Evolutionary conservation across 1,140 invertebrate genomes (phyloP).

Genomic region (Dufourea novaeangliae): DNA sequence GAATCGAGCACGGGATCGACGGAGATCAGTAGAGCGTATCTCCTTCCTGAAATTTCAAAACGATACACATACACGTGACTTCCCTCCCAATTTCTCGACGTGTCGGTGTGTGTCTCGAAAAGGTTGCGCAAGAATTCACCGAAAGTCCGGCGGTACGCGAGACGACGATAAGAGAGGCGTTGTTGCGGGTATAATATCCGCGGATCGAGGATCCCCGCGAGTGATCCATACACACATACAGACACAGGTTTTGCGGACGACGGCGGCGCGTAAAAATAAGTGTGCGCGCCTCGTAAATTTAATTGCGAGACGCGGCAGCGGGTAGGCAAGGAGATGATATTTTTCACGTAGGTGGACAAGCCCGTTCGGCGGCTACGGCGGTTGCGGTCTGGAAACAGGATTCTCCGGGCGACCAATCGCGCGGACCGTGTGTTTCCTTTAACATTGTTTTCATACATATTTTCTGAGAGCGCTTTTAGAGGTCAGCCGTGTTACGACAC

Average conservation of each 20-base stretch:
- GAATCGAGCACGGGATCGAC: no score
- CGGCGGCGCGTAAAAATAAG: background rate
- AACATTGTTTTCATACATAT: slow-evolving; percentile 17
- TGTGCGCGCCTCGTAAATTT: slow-evolving; percentile 7
- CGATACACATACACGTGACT: no score
- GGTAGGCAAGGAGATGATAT: background rate
- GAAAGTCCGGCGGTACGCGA: no score
- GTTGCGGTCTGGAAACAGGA: background rate
- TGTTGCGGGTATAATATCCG: no score
- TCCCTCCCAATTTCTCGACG: no score
- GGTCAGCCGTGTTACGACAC: slow-evolving; percentile 12
- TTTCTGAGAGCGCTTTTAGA: background rate
- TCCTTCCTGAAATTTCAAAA: background rate
- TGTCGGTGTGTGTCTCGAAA: no score
- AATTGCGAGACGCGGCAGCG: background rate
- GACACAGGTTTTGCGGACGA: no score
- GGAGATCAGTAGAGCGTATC: background rate
- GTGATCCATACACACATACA: no score
- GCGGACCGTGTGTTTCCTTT: no score
- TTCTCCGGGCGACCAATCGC: background rate
- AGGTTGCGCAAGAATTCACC: no score
- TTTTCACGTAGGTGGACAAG: slow-evolving; percentile 4
- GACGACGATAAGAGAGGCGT: background rate
- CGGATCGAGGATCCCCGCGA: no score
- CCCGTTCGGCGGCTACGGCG: no score